A percentile compares a stretch with the other conserved stretches of the same genome.
These are phyloP conservation scores for Araneus ventricosus DNA, from an alignment of 1,140 invertebrate species.

Conservation along the genomic window DNA sequence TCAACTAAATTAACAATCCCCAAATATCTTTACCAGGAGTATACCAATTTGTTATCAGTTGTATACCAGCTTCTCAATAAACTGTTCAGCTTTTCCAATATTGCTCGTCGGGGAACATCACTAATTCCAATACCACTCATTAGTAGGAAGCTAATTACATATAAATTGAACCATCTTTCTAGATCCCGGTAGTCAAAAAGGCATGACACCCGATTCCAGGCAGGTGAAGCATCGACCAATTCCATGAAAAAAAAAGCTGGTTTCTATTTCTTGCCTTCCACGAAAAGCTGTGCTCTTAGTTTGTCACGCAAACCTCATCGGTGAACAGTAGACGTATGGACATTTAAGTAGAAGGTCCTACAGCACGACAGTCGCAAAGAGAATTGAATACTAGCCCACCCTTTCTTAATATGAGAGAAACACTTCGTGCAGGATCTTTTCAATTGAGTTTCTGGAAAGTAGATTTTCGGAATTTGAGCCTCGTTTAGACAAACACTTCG, in stretches of 20 bases:
- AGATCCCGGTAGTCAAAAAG: neutral
- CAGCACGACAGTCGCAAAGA: slow-evolving; percentile 45
- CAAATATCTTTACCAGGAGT: neutral
- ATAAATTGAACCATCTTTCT: slow-evolving; percentile 45
- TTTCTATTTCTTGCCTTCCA: slow-evolving; percentile 70
- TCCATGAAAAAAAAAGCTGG: slow-evolving; percentile 54
- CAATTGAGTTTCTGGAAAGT: slow-evolving; percentile 52
- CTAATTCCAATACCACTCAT: slow-evolving; percentile 5
- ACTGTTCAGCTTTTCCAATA: neutral
- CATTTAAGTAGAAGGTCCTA: slow-evolving; percentile 66
- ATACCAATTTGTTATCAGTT: neutral
- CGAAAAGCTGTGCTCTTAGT: slow-evolving; percentile 48
- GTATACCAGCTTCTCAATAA: neutral
- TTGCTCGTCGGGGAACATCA: neutral
- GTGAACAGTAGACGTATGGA: slow-evolving; percentile 59
- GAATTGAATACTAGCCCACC: slow-evolving; percentile 62
- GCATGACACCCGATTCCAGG: neutral
- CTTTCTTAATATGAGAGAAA: slow-evolving; percentile 49
- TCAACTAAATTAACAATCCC: neutral
- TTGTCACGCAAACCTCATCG: slow-evolving; percentile 58
- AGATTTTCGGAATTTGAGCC: slow-evolving; percentile 31
- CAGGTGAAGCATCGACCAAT: slow-evolving; percentile 60
- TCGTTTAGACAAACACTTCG: slow-evolving; percentile 30
- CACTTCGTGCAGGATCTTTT: slow-evolving; percentile 5
- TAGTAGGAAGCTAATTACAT: neutral